Evolutionary conservation across 2,113 vertebrate species (phyloP).

Genomic region (Arenaria interpres): DNA sequence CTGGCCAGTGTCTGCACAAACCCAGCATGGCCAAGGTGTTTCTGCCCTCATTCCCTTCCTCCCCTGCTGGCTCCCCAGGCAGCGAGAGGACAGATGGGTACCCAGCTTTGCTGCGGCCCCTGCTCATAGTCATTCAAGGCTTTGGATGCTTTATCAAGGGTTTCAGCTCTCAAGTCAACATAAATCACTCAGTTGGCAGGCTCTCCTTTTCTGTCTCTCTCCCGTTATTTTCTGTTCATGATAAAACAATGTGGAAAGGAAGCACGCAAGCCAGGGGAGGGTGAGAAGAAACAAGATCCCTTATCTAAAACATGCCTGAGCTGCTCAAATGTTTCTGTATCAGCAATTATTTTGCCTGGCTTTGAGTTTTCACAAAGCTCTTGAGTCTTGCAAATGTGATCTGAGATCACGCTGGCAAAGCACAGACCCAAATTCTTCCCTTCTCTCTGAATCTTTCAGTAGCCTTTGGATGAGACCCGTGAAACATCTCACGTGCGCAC

Average conservation of each 20-base stretch:
- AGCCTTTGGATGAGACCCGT: background rate
- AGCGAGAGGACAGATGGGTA: background rate
- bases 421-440: background rate
- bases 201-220: constrained; percentile 14
- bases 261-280: constrained; percentile 49
- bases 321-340: constrained; percentile 44
- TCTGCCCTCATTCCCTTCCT: background rate
- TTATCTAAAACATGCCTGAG: constrained; percentile 52
- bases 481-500: background rate
- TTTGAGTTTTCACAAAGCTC: constrained; percentile 50
- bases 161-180: constrained; percentile 2
- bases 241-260: constrained; percentile 61
- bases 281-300: constrained; percentile 53
- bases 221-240: constrained; percentile 51
- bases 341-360: constrained; percentile 59
- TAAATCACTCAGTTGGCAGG: constrained; percentile 41
- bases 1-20: background rate
- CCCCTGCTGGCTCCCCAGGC: accelerated
- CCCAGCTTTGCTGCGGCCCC: background rate
- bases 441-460: background rate
- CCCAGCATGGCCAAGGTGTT: background rate
- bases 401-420: constrained; percentile 14
- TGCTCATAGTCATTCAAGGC: background rate
- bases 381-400: background rate
- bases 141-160: background rate